A percentile compares a stretch with the other conserved stretches of the same genome.
These are phyloP conservation scores for Philereme vetulata DNA, from an alignment of 2,888 invertebrate genomes.

Conservation along the genomic window DNA sequence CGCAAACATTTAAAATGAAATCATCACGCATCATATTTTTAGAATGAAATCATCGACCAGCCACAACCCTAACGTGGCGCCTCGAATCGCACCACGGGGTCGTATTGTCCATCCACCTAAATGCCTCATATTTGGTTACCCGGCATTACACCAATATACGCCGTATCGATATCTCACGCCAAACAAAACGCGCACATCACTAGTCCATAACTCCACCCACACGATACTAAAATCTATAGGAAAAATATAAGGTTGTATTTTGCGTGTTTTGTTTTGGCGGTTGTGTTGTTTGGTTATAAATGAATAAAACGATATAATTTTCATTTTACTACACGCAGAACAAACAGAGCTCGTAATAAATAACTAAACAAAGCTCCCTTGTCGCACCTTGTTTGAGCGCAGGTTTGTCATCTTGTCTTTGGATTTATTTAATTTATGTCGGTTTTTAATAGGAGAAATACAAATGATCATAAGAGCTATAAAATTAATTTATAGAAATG, in stretches of 20 bases:
- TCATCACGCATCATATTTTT: background rate
- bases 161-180: conserved; percentile 66
- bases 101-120: conserved; percentile 75
- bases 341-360: conserved; percentile 72
- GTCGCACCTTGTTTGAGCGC: conserved; percentile 76
- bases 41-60: conserved; percentile 6
- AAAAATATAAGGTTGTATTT: conserved; percentile 38
- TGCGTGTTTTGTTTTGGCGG: conserved; percentile 21
- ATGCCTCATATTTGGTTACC: conserved; percentile 82
- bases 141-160: conserved; percentile 70
- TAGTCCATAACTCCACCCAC: conserved; percentile 35
- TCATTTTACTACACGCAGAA: conserved; percentile 76
- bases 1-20: background rate
- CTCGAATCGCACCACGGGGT: conserved; percentile 72
- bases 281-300: conserved; percentile 38
- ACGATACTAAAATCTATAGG: conserved; percentile 38
- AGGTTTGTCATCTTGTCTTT: conserved; percentile 70
- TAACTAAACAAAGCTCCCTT: conserved; percentile 70
- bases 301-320: conserved; percentile 66
- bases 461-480: conserved; percentile 25
- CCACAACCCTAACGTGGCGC: conserved; percentile 68
- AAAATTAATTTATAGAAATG: conserved; percentile 24
- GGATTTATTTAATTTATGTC: conserved; percentile 47
- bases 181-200: conserved; percentile 46
- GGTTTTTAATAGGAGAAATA: conserved; percentile 43